These are phyloP conservation scores for Tenthredo mesomela DNA, from an alignment of 2,888 invertebrate species.

Conservation along the genomic window DNA sequence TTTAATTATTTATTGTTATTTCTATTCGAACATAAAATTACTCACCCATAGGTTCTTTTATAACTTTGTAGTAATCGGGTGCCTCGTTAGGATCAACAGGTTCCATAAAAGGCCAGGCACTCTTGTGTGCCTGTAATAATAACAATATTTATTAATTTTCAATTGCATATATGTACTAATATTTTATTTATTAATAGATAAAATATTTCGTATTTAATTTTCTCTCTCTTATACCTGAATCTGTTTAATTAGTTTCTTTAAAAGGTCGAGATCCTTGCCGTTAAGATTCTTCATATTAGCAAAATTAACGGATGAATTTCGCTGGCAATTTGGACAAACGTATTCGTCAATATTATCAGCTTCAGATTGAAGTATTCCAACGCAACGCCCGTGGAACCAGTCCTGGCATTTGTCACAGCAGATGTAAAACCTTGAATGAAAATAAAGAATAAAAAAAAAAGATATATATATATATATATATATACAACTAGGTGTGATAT, in stretches of 20 bases:
- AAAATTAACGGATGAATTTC: slow-evolving; percentile 92
- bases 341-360: slow-evolving; percentile 98
- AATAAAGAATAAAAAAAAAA: slow-evolving; percentile 51
- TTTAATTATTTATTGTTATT: not conserved
- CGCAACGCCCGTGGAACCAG: slow-evolving; percentile 99
- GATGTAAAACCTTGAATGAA: slow-evolving; percentile 92
- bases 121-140: slow-evolving; percentile 89
- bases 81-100: slow-evolving; percentile 98
- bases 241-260: slow-evolving; percentile 93
- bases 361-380: slow-evolving; percentile 95
- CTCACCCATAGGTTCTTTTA: slow-evolving; percentile 97
- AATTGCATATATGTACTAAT: not conserved
- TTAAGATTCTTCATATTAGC: slow-evolving; percentile 94
- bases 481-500: not conserved
- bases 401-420: slow-evolving; percentile 99
- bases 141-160: slow-evolving; percentile 26
- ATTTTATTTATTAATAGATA: not conserved
- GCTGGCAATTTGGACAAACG: slow-evolving; percentile 96
- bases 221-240: slow-evolving; percentile 83
- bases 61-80: slow-evolving; percentile 97
- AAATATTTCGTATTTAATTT: slow-evolving; percentile 10
- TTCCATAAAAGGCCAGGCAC: slow-evolving; percentile 99
- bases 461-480: slow-evolving; percentile 15
- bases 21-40: slow-evolving; percentile 55
- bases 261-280: slow-evolving; percentile 88